Evolutionary conservation across 2,113 vertebrate genomes (phyloP).

Genomic region (Grantiella picta): DNA sequence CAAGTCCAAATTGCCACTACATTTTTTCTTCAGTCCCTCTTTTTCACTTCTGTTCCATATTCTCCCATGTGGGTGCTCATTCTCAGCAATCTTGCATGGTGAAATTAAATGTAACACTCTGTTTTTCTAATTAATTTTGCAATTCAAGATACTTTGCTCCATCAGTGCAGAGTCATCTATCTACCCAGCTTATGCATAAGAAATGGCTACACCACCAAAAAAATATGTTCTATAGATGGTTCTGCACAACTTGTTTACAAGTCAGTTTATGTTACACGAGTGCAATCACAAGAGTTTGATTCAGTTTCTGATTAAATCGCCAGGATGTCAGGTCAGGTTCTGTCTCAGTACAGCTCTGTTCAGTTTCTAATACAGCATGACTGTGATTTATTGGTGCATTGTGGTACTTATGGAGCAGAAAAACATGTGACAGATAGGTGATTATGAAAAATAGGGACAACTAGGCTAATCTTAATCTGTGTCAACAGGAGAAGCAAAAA

Average conservation of each 20-base stretch:
- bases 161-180: not conserved
- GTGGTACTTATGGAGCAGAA: not conserved
- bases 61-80: not conserved
- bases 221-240: not conserved
- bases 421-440: not conserved
- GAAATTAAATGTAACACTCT: not conserved
- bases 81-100: not conserved
- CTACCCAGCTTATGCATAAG: not conserved
- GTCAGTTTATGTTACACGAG: not conserved
- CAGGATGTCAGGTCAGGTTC: not conserved
- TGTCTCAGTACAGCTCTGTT: not conserved
- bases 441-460: not conserved
- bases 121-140: conserved; percentile 4
- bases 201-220: not conserved
- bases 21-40: not conserved
- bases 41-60: not conserved
- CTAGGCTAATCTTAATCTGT: not conserved
- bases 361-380: not conserved
- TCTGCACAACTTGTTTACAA: not conserved
- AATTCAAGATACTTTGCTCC: not conserved
- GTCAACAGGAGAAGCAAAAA: not conserved
- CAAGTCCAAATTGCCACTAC: not conserved
- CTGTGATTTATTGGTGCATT: not conserved
- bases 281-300: not conserved
- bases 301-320: not conserved